phyloP scores from a whole-genome alignment of 2,113 vertebrate genomes.

The Forbesichthys agassizii region DNA sequence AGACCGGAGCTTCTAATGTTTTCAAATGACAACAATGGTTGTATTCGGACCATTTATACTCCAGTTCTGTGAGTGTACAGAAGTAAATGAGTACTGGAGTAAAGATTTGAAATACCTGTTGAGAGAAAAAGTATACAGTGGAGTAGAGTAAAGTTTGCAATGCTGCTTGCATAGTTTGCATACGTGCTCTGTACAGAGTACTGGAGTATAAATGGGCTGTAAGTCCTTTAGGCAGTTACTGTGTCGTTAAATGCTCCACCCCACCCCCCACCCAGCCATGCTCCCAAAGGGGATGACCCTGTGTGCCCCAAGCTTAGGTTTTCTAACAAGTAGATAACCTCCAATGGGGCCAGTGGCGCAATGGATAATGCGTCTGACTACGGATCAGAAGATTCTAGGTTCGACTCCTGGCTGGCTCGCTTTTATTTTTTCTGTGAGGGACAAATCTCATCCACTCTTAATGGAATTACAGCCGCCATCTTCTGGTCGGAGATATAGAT shows the following conservation, averaged over 20 bases:
- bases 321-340: not conserved
- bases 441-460: not conserved
- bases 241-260: not conserved
- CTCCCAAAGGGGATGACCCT: not conserved
- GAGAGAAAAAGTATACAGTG: too few relatives aligned
- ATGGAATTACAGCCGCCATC: not conserved
- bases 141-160: too few relatives aligned
- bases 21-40: too few relatives aligned
- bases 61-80: too few relatives aligned
- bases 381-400: constrained; percentile 92
- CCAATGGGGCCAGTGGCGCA: constrained; percentile 79
- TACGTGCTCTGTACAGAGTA: too few relatives aligned
- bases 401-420: constrained; percentile 84
- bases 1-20: too few relatives aligned
- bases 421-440: not conserved
- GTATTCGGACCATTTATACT: too few relatives aligned
- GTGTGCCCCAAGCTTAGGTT: not conserved
- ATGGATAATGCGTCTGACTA: constrained; percentile 87
- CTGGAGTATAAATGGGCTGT: too few relatives aligned
- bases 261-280: not conserved
- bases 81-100: too few relatives aligned
- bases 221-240: not conserved
- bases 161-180: too few relatives aligned
- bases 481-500: too few relatives aligned
- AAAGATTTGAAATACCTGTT: too few relatives aligned